Conservation (phyloP, 2,113 vertebrate species). For the Sceloporus undulatus region DNA sequence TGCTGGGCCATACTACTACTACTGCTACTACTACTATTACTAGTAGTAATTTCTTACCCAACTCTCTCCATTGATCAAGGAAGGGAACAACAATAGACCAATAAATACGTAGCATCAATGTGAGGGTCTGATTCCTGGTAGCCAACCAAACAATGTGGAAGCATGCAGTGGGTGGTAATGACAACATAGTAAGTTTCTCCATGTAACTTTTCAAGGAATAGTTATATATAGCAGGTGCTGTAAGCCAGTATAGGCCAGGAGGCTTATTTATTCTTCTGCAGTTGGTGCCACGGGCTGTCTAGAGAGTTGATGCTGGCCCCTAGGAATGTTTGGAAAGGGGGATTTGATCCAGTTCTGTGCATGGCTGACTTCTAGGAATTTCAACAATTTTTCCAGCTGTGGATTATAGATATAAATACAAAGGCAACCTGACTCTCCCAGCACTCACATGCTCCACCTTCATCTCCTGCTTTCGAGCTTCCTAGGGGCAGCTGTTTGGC, state of each 20-base stretch:
- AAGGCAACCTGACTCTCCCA: neutral
- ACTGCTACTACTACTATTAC: no score
- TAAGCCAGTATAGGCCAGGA: no score
- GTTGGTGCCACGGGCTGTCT: neutral
- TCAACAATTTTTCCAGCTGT: conserved; percentile 8
- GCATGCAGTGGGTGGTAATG: neutral
- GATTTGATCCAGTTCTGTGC: neutral
- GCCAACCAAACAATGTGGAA: conserved; percentile 46
- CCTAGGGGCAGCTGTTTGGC: neutral
- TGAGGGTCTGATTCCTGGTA: conserved; percentile 52
- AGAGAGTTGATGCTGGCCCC: neutral
- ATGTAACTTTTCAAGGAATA: neutral
- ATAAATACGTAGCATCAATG: conserved; percentile 38
- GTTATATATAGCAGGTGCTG: neutral
- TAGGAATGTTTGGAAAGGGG: neutral
- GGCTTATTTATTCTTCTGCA: neutral
- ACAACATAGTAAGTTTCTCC: neutral
- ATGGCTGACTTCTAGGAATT: conserved; percentile 15
- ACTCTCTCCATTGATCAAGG: no score
- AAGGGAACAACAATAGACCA: no score
- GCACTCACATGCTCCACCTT: neutral
- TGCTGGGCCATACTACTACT: conserved; percentile 15
- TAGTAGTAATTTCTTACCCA: no score
- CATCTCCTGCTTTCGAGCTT: neutral
- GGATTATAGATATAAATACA: conserved; percentile 19